Evolutionary conservation across 2,797 vertebrate genomes (phyloP), one percentile per base, ranked within the genome.

Genomic region (Fringilla coelebs): DNA sequence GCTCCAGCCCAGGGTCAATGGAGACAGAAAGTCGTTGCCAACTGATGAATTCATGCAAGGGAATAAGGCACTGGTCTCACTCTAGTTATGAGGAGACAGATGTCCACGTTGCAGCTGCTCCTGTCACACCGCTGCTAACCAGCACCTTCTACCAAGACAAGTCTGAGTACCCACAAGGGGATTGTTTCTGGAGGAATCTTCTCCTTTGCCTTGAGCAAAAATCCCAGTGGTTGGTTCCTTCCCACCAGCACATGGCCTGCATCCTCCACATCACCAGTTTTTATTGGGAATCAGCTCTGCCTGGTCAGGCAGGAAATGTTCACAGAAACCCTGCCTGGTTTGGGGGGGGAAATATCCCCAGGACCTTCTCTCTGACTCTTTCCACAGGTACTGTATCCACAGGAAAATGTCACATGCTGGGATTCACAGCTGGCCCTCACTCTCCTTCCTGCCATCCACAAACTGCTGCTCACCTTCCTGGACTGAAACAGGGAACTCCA

Each of bases 11-110:
- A 51, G 54, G 49, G 84, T 85, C 93, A 92, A 54, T 7, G 34
- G 38, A 91, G 93, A 89, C 89, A 89, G 92, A 87, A 95, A 95
- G 93, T 87, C 74, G 0, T 91, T 93, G 71, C 46, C 29, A 24
- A 1, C 65, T 93, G 90, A 94, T 60, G 67, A 89, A 91, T 85
- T 61, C 51, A 71, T 71, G 61, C 55, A 32, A n/a, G 51, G 45
- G 68, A 92, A 74, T 10, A 46, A 85, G 18, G 58, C 45, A 73
- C 28, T 79, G 82, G n/a, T 68, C 85, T 89, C 75, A 13, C 25
- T 66, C 60, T 40, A 24, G 57, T 89, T 85, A 25, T 5, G 38
- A 84, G 84, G 80, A 92, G 71, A 85, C 41, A 6, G 61, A 85
- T 31, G 18, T 22, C 70, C 66, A 26, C 65, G 6, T 10, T 6